Conservation (phyloP, 2,113 vertebrate species). For the Pyrgilauda ruficollis region DNA sequence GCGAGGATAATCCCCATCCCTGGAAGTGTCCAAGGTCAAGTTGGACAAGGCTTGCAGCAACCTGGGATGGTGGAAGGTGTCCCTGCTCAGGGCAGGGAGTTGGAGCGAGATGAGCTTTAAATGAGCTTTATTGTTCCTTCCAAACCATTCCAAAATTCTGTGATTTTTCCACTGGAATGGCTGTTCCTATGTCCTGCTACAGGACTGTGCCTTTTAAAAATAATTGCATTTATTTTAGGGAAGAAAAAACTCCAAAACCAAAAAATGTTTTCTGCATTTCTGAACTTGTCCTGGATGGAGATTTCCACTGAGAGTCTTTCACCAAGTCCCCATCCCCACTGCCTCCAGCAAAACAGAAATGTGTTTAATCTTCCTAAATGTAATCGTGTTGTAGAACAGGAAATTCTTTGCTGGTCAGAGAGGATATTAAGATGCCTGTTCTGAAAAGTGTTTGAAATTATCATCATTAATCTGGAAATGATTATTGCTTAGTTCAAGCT, state of each 20-base stretch:
- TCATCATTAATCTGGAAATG: constrained; percentile 63
- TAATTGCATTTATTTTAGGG: not conserved
- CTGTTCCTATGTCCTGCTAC: not conserved
- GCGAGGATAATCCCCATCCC: not conserved
- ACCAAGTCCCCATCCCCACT: not conserved
- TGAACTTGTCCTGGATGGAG: not conserved
- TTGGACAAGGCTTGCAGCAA: not conserved
- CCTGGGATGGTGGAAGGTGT: not conserved
- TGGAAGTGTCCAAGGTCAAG: not conserved
- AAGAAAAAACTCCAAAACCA: not conserved
- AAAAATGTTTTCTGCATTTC: not conserved
- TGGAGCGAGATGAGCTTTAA: not conserved
- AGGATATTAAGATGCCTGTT: constrained; percentile 56
- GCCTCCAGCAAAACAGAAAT: constrained; percentile 5
- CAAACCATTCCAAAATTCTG: not conserved
- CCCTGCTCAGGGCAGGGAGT: not conserved
- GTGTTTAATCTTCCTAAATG: constrained; percentile 49
- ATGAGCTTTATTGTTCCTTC: not conserved
- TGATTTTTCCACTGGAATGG: not conserved
- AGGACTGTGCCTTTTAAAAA: not conserved
- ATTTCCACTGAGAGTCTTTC: not conserved
- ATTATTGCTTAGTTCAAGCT: constrained; percentile 64
- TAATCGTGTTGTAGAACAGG: constrained; percentile 65
- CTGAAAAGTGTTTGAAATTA: constrained; percentile 60
- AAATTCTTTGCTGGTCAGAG: constrained; percentile 55